phyloP scores from a whole-genome alignment of 2,888 invertebrate species.

The Macrosoma leucophasiata region DNA sequence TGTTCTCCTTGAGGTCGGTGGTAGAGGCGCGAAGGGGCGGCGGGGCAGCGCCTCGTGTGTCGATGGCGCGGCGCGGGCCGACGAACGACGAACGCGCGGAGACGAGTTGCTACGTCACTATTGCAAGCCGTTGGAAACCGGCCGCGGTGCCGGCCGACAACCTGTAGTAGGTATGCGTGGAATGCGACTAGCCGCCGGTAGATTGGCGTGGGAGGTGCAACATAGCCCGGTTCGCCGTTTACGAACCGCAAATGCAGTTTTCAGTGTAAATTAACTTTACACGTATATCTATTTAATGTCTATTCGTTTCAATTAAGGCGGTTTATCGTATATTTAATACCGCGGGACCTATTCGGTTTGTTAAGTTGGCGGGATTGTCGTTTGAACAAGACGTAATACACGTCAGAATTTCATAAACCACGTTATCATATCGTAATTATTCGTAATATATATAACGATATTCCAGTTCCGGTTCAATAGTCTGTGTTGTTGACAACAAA shows the following conservation, averaged over 20 bases:
- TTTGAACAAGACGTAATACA: constrained; percentile 16
- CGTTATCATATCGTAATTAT: constrained; percentile 12
- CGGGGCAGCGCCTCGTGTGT: constrained; percentile 29
- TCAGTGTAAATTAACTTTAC: constrained; percentile 17
- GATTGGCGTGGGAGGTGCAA: constrained; percentile 62
- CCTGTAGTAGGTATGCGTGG: constrained; percentile 62
- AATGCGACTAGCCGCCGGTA: constrained; percentile 62
- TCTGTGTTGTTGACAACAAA: constrained; percentile 6
- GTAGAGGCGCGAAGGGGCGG: constrained; percentile 25
- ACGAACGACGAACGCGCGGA: constrained; percentile 38
- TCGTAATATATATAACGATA: constrained; percentile 3
- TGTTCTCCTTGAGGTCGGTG: constrained; percentile 13
- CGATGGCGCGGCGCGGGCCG: constrained; percentile 35
- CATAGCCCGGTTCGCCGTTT: constrained; percentile 41
- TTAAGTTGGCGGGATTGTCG: constrained; percentile 7
- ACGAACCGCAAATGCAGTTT: constrained; percentile 42
- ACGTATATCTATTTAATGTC: not conserved
- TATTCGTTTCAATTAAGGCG: constrained; percentile 1
- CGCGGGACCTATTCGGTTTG: too few species aligned
- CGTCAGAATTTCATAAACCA: constrained; percentile 16
- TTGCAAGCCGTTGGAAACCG: constrained; percentile 56
- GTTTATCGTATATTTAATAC: constrained; percentile 1
- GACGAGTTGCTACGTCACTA: constrained; percentile 54
- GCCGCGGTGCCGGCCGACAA: constrained; percentile 61
- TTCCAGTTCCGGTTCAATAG: constrained; percentile 15